phyloP scores from a whole-genome alignment of 2,888 invertebrate species.

The Plebejus argus region DNA sequence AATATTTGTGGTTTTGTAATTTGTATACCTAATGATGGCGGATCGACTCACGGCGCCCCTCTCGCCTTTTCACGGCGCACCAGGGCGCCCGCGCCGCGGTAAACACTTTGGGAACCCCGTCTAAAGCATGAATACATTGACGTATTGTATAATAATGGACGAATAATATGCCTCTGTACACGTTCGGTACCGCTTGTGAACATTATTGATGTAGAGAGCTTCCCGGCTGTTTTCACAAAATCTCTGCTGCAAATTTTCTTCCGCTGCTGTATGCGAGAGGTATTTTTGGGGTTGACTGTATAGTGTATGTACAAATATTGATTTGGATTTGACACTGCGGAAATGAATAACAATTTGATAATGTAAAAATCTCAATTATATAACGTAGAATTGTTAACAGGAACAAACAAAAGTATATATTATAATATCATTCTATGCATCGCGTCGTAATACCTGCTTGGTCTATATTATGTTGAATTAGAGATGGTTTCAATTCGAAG shows the following conservation, averaged over 20 bases:
- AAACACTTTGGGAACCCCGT: too few species aligned
- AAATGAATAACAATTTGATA: neutral
- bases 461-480: neutral
- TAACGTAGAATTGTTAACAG: neutral
- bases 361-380: neutral
- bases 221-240: neutral
- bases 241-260: neutral
- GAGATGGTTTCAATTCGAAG: neutral
- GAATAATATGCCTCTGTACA: too few species aligned
- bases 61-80: too few species aligned
- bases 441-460: neutral
- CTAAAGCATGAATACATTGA: too few species aligned
- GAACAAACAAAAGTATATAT: neutral
- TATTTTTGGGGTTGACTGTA: neutral
- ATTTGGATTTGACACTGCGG: neutral
- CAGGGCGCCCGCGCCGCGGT: too few species aligned
- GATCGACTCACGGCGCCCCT: too few species aligned
- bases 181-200: too few species aligned
- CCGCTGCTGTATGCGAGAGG: neutral
- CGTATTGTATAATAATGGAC: too few species aligned
- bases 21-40: too few species aligned
- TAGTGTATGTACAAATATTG: neutral
- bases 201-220: too few species aligned
- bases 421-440: neutral
- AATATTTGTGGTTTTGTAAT: too few species aligned